Percentiles rank a stretch among this genome's conserved stretches.
Evolutionary conservation across 2,888 invertebrate species (phyloP).

Genomic region (Acanthosepion pharaonis): DNA sequence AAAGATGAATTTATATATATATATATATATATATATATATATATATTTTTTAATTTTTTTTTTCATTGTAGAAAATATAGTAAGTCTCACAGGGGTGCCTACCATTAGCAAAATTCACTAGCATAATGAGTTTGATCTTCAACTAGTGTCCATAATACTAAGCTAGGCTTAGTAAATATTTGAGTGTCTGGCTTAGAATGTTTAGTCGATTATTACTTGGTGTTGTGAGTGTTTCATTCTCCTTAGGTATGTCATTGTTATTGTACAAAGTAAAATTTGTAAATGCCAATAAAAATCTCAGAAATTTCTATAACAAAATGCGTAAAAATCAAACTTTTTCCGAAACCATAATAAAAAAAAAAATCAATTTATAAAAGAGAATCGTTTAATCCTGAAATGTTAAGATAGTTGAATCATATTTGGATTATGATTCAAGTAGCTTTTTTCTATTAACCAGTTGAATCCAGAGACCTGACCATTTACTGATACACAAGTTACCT

Average conservation of each 20-base stretch:
- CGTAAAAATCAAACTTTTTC: neutral
- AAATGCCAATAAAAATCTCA: neutral
- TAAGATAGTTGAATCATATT: neutral
- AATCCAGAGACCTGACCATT: too few species aligned
- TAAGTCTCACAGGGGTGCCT: too few species aligned
- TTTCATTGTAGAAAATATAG: too few species aligned
- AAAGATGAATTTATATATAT: neutral
- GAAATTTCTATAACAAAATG: neutral
- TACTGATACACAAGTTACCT: too few species aligned
- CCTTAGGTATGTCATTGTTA: too few species aligned
- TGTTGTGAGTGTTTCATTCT: too few species aligned
- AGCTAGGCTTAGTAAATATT: neutral
- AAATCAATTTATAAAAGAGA: neutral
- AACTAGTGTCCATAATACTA: neutral
- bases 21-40: too few species aligned
- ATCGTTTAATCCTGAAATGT: neutral
- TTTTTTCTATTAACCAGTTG: too few species aligned
- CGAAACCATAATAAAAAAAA: neutral
- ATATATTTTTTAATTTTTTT: neutral
- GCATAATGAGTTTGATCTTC: neutral
- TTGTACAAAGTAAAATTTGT: neutral
- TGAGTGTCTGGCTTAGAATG: neutral
- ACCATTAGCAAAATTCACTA: too few species aligned
- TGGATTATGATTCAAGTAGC: neutral
- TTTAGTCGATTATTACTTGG: neutral